A percentile compares a stretch with the other conserved stretches of the same genome.
These are phyloP conservation scores for Albula goreensis DNA, from an alignment of 2,113 vertebrate species.

Conservation along the genomic window DNA sequence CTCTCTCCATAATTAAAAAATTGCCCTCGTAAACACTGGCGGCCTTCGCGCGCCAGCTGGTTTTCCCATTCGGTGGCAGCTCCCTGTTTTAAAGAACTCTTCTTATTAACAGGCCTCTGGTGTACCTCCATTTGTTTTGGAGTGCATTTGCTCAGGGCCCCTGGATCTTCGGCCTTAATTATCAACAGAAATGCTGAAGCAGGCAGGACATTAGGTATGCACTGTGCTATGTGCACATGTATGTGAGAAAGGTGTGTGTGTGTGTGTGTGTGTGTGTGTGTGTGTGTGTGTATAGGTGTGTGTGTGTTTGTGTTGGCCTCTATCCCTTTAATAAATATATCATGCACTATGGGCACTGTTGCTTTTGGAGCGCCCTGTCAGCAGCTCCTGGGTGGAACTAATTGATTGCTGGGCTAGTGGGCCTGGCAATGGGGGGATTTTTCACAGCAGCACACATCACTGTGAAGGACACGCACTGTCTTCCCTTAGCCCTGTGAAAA, in stretches of 20 bases:
- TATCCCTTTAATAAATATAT: slow-evolving; percentile 46
- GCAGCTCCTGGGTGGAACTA: slow-evolving; percentile 26
- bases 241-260: not conserved
- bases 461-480: slow-evolving; percentile 30
- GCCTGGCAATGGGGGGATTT: not conserved
- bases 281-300: not conserved
- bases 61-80: slow-evolving; percentile 13
- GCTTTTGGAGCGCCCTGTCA: slow-evolving; percentile 36
- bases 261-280: not conserved
- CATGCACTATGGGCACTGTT: slow-evolving; percentile 40
- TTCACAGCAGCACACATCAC: slow-evolving; percentile 13
- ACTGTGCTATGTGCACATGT: not conserved
- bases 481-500: slow-evolving; percentile 9
- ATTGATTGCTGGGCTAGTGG: slow-evolving; percentile 27
- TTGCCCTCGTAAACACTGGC: slow-evolving; percentile 3
- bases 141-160: not conserved
- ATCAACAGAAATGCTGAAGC: not conserved
- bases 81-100: not conserved
- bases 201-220: not conserved
- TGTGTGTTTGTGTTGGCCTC: slow-evolving; percentile 9
- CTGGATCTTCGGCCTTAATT: not conserved
- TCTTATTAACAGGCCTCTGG: slow-evolving; percentile 5
- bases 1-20: slow-evolving; percentile 20
- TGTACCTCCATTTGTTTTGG: not conserved
- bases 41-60: slow-evolving; percentile 23